Conservation (phyloP, 23 tunicate genomes). For the Halocynthia roretzi region DNA sequence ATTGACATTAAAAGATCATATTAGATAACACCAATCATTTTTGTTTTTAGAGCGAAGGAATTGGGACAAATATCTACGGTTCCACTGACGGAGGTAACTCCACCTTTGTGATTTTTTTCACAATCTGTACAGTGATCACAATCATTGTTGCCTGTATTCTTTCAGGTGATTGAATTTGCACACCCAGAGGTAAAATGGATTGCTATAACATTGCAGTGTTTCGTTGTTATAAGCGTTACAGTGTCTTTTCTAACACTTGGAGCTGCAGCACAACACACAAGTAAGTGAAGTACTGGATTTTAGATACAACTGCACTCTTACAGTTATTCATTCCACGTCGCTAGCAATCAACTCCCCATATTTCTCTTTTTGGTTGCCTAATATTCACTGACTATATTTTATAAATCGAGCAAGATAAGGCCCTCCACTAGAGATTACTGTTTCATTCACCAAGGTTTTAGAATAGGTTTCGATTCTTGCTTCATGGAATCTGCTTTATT, state of each 20-base stretch:
- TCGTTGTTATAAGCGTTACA: constrained; percentile 4
- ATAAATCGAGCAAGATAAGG: too few species aligned
- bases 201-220: neutral
- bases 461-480: too few species aligned
- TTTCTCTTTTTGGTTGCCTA: too few species aligned
- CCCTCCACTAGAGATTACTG: too few species aligned
- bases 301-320: neutral
- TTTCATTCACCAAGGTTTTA: too few species aligned
- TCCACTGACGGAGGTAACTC: constrained; percentile 2
- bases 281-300: constrained; percentile 5
- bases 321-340: too few species aligned
- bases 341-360: too few species aligned
- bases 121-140: neutral
- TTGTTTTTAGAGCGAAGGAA: neutral
- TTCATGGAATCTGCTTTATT: too few species aligned
- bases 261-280: constrained; percentile 3
- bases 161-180: neutral
- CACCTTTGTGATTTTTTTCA: neutral
- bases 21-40: neutral
- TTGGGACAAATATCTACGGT: constrained; percentile 8
- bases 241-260: constrained; percentile 4
- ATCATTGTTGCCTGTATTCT: neutral
- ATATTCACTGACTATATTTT: too few species aligned
- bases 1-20: too few species aligned
- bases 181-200: neutral